phyloP scores from a whole-genome alignment of 2,797 vertebrate species.

The Trachops cirrhosus region DNA sequence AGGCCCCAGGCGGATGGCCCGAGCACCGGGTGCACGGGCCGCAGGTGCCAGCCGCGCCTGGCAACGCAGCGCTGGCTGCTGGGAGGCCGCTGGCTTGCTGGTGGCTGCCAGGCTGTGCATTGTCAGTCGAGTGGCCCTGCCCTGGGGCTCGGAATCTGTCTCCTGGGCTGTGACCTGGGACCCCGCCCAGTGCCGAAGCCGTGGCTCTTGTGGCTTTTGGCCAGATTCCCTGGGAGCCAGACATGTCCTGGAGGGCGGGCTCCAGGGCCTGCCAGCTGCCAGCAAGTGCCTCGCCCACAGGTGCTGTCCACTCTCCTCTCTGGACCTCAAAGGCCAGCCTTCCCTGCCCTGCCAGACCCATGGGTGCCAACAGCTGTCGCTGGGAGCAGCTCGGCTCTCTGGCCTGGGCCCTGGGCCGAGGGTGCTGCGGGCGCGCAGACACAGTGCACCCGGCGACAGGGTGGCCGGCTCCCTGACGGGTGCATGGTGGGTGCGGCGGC shows the following conservation, averaged over 20 bases:
- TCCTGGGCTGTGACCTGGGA: not conserved
- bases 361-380: not conserved
- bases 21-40: rapidly evolving
- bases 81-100: not conserved
- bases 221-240: too few species aligned
- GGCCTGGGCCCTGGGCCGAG: not conserved
- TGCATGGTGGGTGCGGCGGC: not conserved
- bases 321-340: not conserved
- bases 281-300: not conserved
- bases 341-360: rapidly evolving
- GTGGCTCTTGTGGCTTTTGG: too few species aligned
- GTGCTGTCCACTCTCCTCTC: rapidly evolving
- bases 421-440: rapidly evolving
- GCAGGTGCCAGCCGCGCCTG: rapidly evolving
- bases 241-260: rapidly evolving
- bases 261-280: not conserved
- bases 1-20: rapidly evolving
- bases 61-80: rapidly evolving
- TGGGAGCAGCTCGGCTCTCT: not conserved
- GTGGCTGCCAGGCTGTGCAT: too few species aligned
- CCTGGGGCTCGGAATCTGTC: rapidly evolving
- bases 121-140: not conserved
- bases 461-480: not conserved
- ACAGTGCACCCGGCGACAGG: not conserved
- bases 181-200: rapidly evolving